phyloP scores from a whole-genome alignment of 2,113 vertebrate species.

The Catharus bicknelli region DNA sequence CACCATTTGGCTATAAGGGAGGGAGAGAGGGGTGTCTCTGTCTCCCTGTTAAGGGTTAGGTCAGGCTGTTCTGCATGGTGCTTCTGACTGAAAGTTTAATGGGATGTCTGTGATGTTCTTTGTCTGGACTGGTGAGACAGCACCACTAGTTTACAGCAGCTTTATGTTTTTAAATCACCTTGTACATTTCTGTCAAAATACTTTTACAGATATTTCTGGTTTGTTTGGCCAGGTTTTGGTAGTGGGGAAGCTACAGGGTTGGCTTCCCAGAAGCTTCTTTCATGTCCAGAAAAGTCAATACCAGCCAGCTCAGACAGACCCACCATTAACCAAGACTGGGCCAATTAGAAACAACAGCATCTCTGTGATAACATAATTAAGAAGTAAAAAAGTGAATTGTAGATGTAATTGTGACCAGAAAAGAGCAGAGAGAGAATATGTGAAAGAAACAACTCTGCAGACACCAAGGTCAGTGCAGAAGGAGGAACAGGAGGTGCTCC shows the following conservation, averaged over 20 bases:
- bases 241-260: background rate
- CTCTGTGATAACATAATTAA: background rate
- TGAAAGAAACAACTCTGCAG: background rate
- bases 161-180: background rate
- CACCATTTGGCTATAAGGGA: background rate
- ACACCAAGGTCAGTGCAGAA: background rate
- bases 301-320: fast-evolving
- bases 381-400: background rate
- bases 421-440: background rate
- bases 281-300: background rate
- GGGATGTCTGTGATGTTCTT: background rate
- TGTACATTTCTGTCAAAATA: background rate
- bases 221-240: background rate
- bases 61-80: background rate
- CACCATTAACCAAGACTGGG: background rate
- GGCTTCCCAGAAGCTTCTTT: background rate
- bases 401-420: background rate
- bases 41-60: background rate
- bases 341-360: background rate
- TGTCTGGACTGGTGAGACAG: background rate
- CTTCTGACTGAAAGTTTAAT: background rate
- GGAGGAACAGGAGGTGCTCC: background rate
- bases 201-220: background rate
- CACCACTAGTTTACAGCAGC: background rate
- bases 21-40: background rate